Evolutionary conservation across 2,888 invertebrate species (phyloP), one percentile per base, ranked within the genome.

Genomic region (Timandra comae): DNA sequence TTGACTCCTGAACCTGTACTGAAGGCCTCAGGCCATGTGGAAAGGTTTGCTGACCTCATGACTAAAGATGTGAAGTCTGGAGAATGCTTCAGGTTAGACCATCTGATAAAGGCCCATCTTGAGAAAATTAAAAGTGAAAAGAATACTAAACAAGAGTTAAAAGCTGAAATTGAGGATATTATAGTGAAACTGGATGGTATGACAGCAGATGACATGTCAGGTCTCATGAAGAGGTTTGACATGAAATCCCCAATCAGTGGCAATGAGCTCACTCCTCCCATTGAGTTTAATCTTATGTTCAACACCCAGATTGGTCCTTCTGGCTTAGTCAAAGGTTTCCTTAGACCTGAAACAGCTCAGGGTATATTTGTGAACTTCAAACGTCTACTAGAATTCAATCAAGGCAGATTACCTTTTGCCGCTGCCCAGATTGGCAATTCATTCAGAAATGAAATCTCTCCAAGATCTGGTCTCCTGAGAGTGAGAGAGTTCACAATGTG

Each of bases 291-390:
- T 79, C 89, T 99, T 12, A 99, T 99, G 99, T 99, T 99, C 81
- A 94, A 92, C 34, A 99, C 98, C 0, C 95, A 95, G 71, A 99
- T 99, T 63, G 99, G 99, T 10, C 99, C 99, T 1, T 94, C 98
- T 39, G 99, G 99, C 0, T 82, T 95, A 34, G 89, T 97, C 1
- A 97, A 97, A 85, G 98, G 96, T 85, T 99, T 93, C 68, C 87
- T 99, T 11, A 90, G 99, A 38, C 99, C 99, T 11, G 99, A 99
- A 87, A 99, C 99, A 7, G 99, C 99, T 0, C 99, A 99, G 76
- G 99, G 99, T 12, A 99, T 99, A 52, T 99, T 99, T 82, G 99
- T 99, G 0, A 99, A 99, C 79, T 99, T 99, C 73, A 99, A 99
- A 74, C 89, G 99, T 7, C 87, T 99, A 12, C 76, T 99, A 33